Percentiles rank a stretch among this genome's conserved stretches.
These are phyloP conservation scores for Hestina assimilis DNA, from an alignment of 1,140 invertebrate species.

Conservation along the genomic window DNA sequence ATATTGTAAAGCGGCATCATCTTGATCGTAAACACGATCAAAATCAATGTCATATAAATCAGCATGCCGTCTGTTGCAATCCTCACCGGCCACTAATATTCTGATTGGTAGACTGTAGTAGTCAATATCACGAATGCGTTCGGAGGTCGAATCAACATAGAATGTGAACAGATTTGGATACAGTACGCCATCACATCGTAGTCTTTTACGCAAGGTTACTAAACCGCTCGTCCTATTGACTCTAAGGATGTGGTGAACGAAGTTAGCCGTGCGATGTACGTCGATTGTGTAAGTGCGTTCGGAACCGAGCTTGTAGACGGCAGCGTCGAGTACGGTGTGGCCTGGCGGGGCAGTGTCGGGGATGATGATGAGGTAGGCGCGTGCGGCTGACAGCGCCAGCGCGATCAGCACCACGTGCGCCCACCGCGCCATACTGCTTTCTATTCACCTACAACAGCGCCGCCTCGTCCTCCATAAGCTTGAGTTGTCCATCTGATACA, in stretches of 20 bases:
- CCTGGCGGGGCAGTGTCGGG: conserved; percentile 83
- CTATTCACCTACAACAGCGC: conserved; percentile 65
- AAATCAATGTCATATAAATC: conserved; percentile 74
- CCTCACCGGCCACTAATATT: conserved; percentile 86
- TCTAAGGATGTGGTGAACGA: conserved; percentile 87
- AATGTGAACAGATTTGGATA: conserved; percentile 92
- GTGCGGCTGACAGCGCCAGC: conserved; percentile 45
- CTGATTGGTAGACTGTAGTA: conserved; percentile 90
- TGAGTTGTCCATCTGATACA: conserved; percentile 54
- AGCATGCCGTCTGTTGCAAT: conserved; percentile 78
- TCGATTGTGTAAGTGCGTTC: conserved; percentile 87
- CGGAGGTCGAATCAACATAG: conserved; percentile 91
- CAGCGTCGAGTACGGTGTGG: conserved; percentile 87
- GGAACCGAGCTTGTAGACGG: conserved; percentile 86
- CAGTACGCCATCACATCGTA: conserved; percentile 89
- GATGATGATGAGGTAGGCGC: conserved; percentile 84
- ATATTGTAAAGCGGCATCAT: conserved; percentile 62
- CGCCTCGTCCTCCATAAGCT: conserved; percentile 52
- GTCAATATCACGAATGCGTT: conserved; percentile 86
- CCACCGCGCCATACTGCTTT: conserved; percentile 48
- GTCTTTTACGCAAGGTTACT: conserved; percentile 83
- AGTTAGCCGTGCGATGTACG: conserved; percentile 87
- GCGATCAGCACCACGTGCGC: conserved; percentile 43
- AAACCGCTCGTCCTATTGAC: conserved; percentile 87
- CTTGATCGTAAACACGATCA: conserved; percentile 75